phyloP scores from a whole-genome alignment of 2,888 invertebrate genomes.

The Hypercompe scribonia region DNA sequence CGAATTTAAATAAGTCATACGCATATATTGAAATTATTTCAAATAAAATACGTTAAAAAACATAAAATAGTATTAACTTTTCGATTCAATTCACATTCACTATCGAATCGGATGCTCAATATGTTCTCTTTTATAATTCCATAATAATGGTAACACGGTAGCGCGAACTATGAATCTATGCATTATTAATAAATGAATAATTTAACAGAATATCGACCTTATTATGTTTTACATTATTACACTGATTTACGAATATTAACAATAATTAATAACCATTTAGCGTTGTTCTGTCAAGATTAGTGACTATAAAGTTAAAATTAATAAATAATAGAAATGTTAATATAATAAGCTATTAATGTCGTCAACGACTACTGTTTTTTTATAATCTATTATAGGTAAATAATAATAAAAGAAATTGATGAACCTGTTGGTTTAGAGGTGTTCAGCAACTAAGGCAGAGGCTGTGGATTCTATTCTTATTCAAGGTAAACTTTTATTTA shows the following conservation, averaged over 20 bases:
- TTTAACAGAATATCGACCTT: conserved; percentile 61
- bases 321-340: conserved; percentile 32
- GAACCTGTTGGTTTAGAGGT: neutral
- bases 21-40: no score
- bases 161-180: conserved; percentile 59
- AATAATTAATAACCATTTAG: conserved; percentile 47
- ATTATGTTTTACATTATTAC: conserved; percentile 55
- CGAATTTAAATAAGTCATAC: no score
- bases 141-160: conserved; percentile 64
- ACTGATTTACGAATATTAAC: conserved; percentile 53
- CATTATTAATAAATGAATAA: conserved; percentile 66
- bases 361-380: conserved; percentile 17
- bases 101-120: conserved; percentile 35
- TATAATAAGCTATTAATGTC: conserved; percentile 27
- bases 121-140: conserved; percentile 41
- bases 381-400: conserved; percentile 6
- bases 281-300: conserved; percentile 42
- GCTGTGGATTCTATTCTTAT: neutral
- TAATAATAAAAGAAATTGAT: neutral
- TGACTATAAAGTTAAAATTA: conserved; percentile 40
- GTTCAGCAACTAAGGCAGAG: neutral
- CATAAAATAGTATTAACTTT: neutral
- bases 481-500: no score
- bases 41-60: no score
- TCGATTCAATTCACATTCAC: neutral